Base-by-base conservation (phyloP, 2,888 invertebrate species). In the Teleiodes luculella region DNA sequence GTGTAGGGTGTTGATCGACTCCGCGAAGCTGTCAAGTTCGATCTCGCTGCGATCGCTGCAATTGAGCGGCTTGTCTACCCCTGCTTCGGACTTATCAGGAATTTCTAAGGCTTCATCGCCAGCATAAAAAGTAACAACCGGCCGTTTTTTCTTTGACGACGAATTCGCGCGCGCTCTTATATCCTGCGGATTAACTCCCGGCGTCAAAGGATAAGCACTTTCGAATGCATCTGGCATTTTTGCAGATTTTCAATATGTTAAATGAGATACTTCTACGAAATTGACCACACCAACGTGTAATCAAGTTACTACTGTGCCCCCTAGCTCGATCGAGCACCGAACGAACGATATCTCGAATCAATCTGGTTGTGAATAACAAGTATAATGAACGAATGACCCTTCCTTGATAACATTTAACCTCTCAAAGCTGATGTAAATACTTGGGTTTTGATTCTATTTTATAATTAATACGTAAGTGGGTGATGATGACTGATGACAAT, bases 141-240 rank as follows among this genome's bases (percentile, higher is more conserved):
- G 81, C 58, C 83, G 84, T 59, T 78, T 81, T 58, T 78, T 80
- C 53, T 80, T 85, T 0, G 83, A 77, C 3, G 87, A 83, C 0
- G 92, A 91, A 71, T 92, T 92, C 4, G 92, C 90, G 68, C 92
- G 90, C 65, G 91, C 91, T 67, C 92, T 88, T 65, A 92, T 84
- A 36, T 90, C 86, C 77, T 89, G 80, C 37, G 91, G 86, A 46
- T 84, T 88, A 52, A 91, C 70, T 24, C 83, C 67, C 24, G 90
- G 89, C 51, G 84, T 76, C 56, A 91, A 74, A 20, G 92, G 92
- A 72, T 92, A 91, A 37, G 88, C 80, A 65, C 83, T 84, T 71
- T 92, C 92, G 65, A 91, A 91, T 41, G 77, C 79, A 77, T 92
- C 91, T 41, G 92, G 92, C 92, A 92, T 92, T 70, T 70, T 76